phyloP scores from a whole-genome alignment of 2,797 vertebrate genomes.

The Lepilemur septentrionalis region DNA sequence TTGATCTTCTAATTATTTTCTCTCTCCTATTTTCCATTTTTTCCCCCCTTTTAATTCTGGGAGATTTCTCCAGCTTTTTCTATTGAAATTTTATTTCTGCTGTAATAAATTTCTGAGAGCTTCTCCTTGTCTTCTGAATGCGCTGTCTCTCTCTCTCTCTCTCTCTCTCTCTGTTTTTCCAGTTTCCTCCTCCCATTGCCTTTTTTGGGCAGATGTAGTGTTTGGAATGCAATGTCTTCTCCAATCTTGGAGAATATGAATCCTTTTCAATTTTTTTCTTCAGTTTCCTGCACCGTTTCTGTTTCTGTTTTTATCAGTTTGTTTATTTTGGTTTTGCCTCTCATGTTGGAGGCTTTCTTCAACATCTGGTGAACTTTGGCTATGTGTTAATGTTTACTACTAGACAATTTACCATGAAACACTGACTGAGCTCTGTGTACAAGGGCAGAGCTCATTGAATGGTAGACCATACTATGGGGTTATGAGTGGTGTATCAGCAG shows the following conservation, averaged over 20 bases:
- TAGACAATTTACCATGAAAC: background rate
- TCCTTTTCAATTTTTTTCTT: background rate
- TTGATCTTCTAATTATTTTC: background rate
- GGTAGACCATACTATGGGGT: background rate
- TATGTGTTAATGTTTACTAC: background rate
- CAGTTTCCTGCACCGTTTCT: background rate
- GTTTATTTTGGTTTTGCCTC: background rate
- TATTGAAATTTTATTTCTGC: background rate
- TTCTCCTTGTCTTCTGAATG: background rate
- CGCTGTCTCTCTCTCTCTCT: background rate
- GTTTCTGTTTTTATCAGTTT: background rate
- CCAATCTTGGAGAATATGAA: background rate
- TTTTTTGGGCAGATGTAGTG: background rate
- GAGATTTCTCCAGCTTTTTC: background rate
- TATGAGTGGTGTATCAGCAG: background rate
- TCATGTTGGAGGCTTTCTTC: background rate
- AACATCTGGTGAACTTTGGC: background rate
- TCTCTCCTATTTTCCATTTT: background rate
- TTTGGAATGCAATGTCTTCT: background rate
- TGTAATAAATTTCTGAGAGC: background rate
- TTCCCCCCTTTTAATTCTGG: background rate
- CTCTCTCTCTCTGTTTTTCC: background rate
- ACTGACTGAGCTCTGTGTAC: background rate
- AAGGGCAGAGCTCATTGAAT: background rate
- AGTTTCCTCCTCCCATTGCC: background rate